Conservation (phyloP, 2,113 vertebrate species). For the Vulpes vulpes region DNA sequence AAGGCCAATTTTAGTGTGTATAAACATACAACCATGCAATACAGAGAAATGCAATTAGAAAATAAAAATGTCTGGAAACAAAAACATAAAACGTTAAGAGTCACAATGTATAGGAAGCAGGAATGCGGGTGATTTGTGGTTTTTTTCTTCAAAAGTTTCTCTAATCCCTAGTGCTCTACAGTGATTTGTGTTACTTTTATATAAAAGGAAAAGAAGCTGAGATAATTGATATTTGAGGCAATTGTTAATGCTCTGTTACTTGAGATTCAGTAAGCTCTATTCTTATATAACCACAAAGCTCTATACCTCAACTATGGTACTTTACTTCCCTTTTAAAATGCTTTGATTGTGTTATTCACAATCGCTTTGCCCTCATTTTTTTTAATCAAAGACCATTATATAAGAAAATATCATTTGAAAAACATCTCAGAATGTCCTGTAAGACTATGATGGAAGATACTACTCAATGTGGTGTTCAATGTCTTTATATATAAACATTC, state of each 20-base stretch:
- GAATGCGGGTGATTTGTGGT: neutral
- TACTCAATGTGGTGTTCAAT: neutral
- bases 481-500: neutral
- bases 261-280: neutral
- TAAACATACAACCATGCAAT: neutral
- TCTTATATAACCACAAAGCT: neutral
- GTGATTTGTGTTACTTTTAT: neutral
- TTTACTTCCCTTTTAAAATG: constrained; percentile 19
- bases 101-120: neutral
- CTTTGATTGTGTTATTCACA: neutral
- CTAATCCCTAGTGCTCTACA: constrained; percentile 6
- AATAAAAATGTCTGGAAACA: constrained; percentile 23
- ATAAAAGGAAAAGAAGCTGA: neutral
- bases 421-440: neutral
- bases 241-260: neutral
- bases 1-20: neutral
- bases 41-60: constrained; percentile 36
- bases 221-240: neutral
- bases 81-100: neutral
- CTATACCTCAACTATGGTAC: neutral
- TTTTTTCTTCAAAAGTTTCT: neutral
- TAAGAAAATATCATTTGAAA: constrained; percentile 16
- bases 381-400: neutral
- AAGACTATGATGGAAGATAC: neutral
- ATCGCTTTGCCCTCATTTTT: neutral